Evolutionary conservation across 1,140 invertebrate genomes (phyloP), one percentile per base, ranked within the genome.

Genomic region (Zeugodacus cucurbitae): DNA sequence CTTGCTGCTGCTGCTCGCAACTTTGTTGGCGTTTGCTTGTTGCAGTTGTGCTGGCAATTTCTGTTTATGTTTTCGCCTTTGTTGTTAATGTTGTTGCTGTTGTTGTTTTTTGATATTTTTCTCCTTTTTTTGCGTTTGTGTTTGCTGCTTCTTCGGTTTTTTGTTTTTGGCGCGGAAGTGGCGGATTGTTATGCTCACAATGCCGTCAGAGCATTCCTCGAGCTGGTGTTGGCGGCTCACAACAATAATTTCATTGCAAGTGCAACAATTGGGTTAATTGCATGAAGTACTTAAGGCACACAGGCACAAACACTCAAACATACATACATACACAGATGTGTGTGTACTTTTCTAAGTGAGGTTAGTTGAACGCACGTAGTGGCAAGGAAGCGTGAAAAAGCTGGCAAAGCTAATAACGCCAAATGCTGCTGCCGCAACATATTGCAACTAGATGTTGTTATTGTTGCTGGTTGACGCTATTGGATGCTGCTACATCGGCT

Each of bases 201-300:
- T 41, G 67, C 32, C 8, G 67, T 34, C 29, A 8, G 20, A 41
- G 32, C 67, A 74, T 41, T 74, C 67, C 74, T 48, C 10, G 17
- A 22, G 74, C 41, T 82, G 41, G n/a, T 82, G 41, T 48, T 82
- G 74, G 74, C 74, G 74, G 74, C 74, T 82, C 74, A 82, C 74
- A 82, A 82, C 74, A 82, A 82, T 48, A 82, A 82, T 82, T 82
- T 82, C 34, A 82, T 48, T 82, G 74, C 74, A 44, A 82, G 41
- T 48, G 74, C 74, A 82, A 82, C 74, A 82, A 82, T 82, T 82
- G 74, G 74, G 74, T 29, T 82, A 82, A 82, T 82, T 82, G 74
- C 74, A 82, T 82, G 74, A 82, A 48, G 74, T 82, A 82, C 74
- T 82, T 82, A 82, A 82, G 44, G 41, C 74, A 26, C 20, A 48